These are phyloP conservation scores for Puntigrus tetrazona DNA, from an alignment of 2,113 vertebrate genomes.

Conservation along the genomic window DNA sequence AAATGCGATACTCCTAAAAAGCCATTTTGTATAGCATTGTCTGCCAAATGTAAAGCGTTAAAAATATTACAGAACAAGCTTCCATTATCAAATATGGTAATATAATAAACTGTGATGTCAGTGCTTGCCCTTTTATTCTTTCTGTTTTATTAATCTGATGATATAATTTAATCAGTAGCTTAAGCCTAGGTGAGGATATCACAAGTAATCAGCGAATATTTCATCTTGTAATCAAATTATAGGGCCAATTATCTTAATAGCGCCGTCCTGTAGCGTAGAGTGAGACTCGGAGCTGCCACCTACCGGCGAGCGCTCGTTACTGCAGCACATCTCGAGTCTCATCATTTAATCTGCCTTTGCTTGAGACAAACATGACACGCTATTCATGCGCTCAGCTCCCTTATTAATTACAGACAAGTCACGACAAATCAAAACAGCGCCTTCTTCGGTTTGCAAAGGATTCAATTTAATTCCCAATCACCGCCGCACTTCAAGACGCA, in stretches of 20 bases:
- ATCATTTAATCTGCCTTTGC: not conserved
- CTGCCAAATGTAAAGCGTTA: not conserved
- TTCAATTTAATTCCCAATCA: conserved; percentile 25
- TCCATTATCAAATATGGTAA: not conserved
- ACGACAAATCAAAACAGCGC: conserved; percentile 36
- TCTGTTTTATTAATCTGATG: not conserved
- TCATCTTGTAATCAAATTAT: conserved; percentile 31
- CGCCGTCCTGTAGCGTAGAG: not conserved
- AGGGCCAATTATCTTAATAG: conserved; percentile 16
- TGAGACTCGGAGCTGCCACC: not conserved
- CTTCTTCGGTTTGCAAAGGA: conserved; percentile 15
- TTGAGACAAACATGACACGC: conserved; percentile 43
- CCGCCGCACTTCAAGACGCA: not conserved
- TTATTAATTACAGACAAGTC: conserved; percentile 56
- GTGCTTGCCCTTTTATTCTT: not conserved
- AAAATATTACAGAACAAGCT: not conserved
- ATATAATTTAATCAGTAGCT: conserved; percentile 15
- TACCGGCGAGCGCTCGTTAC: not conserved
- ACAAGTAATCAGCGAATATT: conserved; percentile 27
- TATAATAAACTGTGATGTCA: not conserved
- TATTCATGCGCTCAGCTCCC: conserved; percentile 43
- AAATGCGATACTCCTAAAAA: not conserved
- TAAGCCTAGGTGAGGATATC: conserved; percentile 3
- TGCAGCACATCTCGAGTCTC: not conserved
- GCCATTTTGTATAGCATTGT: not conserved